A percentile compares a stretch with the other conserved stretches of the same genome.
phyloP scores from a whole-genome alignment of 2,888 invertebrate species.

The Pseudolycoriella hygida region DNA sequence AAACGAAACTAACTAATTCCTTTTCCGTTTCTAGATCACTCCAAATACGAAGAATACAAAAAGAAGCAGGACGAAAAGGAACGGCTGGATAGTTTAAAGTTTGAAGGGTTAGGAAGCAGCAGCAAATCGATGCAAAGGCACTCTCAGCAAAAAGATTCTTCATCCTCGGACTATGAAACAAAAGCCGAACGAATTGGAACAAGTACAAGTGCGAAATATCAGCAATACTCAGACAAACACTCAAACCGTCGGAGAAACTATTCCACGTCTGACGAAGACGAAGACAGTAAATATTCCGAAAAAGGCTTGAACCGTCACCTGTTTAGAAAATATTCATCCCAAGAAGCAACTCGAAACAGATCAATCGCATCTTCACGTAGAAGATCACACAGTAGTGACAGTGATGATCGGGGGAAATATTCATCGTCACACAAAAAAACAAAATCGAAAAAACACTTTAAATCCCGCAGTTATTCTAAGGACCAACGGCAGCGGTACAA shows the following conservation, averaged over 20 bases:
- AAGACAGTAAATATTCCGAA: too few relatives aligned
- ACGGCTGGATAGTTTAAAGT: neutral
- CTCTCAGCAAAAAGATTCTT: too few relatives aligned
- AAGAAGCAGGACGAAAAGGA: conserved; percentile 18
- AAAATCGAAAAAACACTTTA: conserved; percentile 1
- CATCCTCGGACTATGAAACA: too few relatives aligned
- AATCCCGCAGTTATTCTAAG: neutral
- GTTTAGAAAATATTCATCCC: too few relatives aligned
- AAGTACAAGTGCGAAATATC: neutral
- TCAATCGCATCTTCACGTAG: too few relatives aligned
- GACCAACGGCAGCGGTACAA: conserved; percentile 12
- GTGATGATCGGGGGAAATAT: neutral
- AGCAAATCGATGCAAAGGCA: too few relatives aligned
- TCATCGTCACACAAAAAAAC: conserved; percentile 1
- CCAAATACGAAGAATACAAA: conserved; percentile 53
- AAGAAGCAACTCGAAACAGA: too few relatives aligned
- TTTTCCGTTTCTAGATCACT: conserved; percentile 37
- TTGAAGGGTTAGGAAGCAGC: neutral
- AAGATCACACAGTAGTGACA: too few relatives aligned
- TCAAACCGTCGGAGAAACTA: neutral
- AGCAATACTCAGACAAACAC: neutral
- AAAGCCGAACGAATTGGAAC: neutral
- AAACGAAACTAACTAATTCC: too few relatives aligned
- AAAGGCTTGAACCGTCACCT: too few relatives aligned
- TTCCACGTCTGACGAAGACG: neutral